Evolutionary conservation across 2,797 vertebrate genomes (phyloP).

Genomic region (Clarias pachynema): DNA sequence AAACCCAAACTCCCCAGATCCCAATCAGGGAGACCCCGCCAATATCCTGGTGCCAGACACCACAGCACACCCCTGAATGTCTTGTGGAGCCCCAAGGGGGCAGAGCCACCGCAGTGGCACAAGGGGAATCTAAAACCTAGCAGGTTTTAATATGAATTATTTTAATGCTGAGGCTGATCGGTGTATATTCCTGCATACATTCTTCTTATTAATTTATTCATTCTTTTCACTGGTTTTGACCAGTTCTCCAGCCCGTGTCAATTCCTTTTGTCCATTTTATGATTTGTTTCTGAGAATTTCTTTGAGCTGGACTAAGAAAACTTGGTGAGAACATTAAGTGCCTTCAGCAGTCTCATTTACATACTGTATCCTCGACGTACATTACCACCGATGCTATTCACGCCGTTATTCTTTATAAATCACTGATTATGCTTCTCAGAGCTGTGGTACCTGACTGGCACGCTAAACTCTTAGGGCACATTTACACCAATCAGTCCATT

Average conservation of each 20-base stretch:
- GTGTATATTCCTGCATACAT: too few species aligned
- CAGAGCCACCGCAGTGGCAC: too few species aligned
- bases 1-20: too few species aligned
- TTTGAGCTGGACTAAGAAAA: not conserved
- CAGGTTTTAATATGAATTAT: too few species aligned
- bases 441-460: not conserved
- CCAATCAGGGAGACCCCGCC: too few species aligned
- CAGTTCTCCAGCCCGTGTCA: not conserved
- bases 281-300: not conserved
- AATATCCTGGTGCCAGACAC: too few species aligned
- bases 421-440: not conserved
- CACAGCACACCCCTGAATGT: too few species aligned
- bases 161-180: too few species aligned
- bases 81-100: too few species aligned
- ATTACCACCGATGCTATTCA: not conserved
- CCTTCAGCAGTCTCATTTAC: not conserved
- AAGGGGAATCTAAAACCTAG: too few species aligned
- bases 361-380: not conserved
- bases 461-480: not conserved
- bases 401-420: not conserved
- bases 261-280: not conserved
- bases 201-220: not conserved
- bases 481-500: conserved; percentile 27
- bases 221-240: not conserved
- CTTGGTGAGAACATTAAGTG: not conserved